phyloP scores from a whole-genome alignment of 2,113 vertebrate species.

The Zapus hudsonius region DNA sequence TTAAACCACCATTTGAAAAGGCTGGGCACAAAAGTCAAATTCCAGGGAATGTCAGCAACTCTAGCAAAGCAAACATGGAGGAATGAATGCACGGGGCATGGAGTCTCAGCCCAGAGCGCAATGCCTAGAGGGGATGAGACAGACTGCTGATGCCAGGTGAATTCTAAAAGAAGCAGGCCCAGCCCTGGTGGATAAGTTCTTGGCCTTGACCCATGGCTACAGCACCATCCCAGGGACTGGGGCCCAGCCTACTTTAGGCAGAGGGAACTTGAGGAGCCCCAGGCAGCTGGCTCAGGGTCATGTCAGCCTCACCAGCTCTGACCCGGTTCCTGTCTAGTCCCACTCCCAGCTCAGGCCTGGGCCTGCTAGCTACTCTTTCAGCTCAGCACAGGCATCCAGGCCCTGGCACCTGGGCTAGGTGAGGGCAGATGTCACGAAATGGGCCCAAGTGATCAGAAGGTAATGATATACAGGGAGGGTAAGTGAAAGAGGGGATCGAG shows the following conservation, averaged over 20 bases:
- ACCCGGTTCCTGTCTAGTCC: neutral
- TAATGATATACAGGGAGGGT: neutral
- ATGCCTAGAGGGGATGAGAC: rapidly evolving
- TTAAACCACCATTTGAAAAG: neutral
- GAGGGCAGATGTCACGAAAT: neutral
- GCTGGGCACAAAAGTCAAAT: neutral
- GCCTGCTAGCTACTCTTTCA: neutral
- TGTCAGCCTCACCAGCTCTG: neutral
- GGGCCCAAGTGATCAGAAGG: neutral
- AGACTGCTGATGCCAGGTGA: rapidly evolving
- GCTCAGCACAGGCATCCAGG: neutral
- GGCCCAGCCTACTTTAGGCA: neutral
- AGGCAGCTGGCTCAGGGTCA: neutral
- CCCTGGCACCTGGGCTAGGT: neutral
- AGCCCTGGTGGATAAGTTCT: neutral
- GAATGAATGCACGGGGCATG: rapidly evolving
- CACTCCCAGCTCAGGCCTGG: neutral
- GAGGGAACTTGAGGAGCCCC: neutral
- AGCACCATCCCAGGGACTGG: neutral
- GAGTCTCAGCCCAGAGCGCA: neutral
- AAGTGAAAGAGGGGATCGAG: neutral
- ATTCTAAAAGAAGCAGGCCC: neutral
- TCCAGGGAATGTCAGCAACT: neutral
- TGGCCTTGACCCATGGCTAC: neutral
- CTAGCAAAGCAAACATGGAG: neutral